Evolutionary conservation across 2,113 vertebrate species (phyloP).

Genomic region (Cebus imitator): DNA sequence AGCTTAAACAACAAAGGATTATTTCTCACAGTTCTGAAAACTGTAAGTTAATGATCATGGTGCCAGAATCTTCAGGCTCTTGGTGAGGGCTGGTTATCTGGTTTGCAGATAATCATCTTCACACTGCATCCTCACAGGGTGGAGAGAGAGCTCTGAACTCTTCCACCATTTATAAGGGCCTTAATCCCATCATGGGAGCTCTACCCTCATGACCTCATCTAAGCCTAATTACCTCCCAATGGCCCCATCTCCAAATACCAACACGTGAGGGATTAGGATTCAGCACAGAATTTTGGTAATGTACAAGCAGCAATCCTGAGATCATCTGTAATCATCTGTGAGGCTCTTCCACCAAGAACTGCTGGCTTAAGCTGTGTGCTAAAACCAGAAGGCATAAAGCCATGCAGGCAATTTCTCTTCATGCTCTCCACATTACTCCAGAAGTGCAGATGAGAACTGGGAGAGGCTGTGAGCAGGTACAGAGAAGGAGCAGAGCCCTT

Average conservation of each 20-base stretch:
- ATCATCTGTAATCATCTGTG: background rate
- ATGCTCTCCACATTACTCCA: background rate
- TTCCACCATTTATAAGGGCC: background rate
- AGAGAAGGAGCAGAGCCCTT: background rate
- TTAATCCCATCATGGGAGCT: background rate
- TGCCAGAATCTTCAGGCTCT: background rate
- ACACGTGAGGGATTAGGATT: background rate
- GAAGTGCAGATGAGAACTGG: background rate
- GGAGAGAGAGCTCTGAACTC: fast-evolving
- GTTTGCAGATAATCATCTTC: background rate
- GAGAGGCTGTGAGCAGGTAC: background rate
- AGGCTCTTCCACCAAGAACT: background rate
- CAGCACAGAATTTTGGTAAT: background rate
- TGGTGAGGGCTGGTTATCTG: background rate
- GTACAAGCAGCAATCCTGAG: background rate
- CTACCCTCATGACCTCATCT: background rate
- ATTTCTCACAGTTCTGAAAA: background rate
- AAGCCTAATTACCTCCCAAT: background rate
- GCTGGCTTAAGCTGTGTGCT: background rate
- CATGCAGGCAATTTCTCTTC: background rate
- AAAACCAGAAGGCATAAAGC: background rate
- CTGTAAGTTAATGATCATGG: background rate
- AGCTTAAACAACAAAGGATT: background rate
- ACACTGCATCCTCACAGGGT: background rate
- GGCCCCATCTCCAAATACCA: background rate